A percentile compares a stretch with the other conserved stretches of the same genome.
Evolutionary conservation across 2,888 invertebrate genomes (phyloP).

Genomic region (Brenthis ino): DNA sequence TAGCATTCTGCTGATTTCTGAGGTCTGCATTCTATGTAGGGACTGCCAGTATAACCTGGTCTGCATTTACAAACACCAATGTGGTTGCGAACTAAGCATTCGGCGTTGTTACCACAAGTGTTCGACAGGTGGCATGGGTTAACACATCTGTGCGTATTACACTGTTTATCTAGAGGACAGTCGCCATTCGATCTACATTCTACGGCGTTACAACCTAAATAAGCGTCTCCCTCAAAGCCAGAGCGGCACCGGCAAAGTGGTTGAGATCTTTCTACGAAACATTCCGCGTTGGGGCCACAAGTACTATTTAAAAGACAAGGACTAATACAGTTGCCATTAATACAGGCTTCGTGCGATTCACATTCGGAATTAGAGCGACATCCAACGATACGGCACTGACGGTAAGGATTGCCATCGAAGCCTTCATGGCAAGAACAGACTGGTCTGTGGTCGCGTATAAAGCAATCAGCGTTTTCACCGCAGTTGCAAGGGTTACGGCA

Average conservation of each 20-base stretch:
- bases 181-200: conserved; percentile 94
- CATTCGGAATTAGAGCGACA: conserved; percentile 93
- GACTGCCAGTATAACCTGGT: conserved; percentile 88
- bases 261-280: conserved; percentile 87
- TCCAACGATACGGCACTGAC: conserved; percentile 89
- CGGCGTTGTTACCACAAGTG: conserved; percentile 89
- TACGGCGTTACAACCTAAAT: conserved; percentile 87
- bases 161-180: conserved; percentile 92
- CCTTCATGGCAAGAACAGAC: conserved; percentile 93
- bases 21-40: conserved; percentile 90
- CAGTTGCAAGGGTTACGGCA: conserved; percentile 95
- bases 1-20: conserved; percentile 89
- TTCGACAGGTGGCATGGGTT: conserved; percentile 91
- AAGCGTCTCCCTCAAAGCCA: conserved; percentile 91
- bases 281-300: conserved; percentile 92
- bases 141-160: conserved; percentile 92
- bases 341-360: conserved; percentile 90
- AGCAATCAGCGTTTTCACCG: conserved; percentile 91
- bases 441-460: conserved; percentile 91
- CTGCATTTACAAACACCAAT: conserved; percentile 93
- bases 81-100: conserved; percentile 91
- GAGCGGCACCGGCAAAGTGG: conserved; percentile 90
- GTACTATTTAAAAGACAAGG: conserved; percentile 91
- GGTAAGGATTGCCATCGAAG: conserved; percentile 93
- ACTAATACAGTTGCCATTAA: conserved; percentile 92